A percentile compares a stretch with the other conserved stretches of the same genome.
phyloP scores from a whole-genome alignment of 2,888 invertebrate genomes.

The Nomada ruficornis region DNA sequence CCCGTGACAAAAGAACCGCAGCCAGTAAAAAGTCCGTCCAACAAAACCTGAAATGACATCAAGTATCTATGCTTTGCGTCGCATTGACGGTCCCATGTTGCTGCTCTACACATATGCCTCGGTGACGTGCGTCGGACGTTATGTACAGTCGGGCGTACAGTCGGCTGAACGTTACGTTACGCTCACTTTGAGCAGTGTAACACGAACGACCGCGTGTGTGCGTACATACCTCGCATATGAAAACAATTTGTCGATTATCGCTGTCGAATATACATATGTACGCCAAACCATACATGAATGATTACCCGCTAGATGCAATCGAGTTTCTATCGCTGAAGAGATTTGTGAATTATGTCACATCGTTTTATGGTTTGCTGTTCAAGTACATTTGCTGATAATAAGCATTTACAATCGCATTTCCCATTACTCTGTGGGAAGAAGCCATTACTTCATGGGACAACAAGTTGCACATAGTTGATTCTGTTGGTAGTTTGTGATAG shows the following conservation, averaged over 20 bases:
- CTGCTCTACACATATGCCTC: slow-evolving; percentile 31
- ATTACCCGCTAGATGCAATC: slow-evolving; percentile 18
- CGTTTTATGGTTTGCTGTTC: too few relatives aligned
- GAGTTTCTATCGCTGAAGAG: not conserved
- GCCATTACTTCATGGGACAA: too few relatives aligned
- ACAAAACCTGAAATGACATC: slow-evolving; percentile 54
- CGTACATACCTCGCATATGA: slow-evolving; percentile 32
- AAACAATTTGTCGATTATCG: slow-evolving; percentile 45
- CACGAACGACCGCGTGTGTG: slow-evolving; percentile 11
- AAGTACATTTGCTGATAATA: too few relatives aligned
- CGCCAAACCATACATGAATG: not conserved
- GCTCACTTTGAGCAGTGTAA: slow-evolving; percentile 26
- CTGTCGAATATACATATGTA: slow-evolving; percentile 33
- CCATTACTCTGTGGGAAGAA: too few relatives aligned
- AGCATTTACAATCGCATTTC: too few relatives aligned
- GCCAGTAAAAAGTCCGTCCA: slow-evolving; percentile 40
- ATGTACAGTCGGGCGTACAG: slow-evolving; percentile 33
- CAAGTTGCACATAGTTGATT: too few relatives aligned
- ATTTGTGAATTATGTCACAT: not conserved
- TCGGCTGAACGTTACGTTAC: slow-evolving; percentile 31
- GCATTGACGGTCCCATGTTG: slow-evolving; percentile 53
- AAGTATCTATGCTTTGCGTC: slow-evolving; percentile 55
- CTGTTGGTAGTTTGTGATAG: too few relatives aligned
- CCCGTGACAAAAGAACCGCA: slow-evolving; percentile 34
- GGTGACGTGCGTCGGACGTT: slow-evolving; percentile 44